Evolutionary conservation across 2,113 vertebrate species (phyloP).

Genomic region (Chunga burmeisteri): DNA sequence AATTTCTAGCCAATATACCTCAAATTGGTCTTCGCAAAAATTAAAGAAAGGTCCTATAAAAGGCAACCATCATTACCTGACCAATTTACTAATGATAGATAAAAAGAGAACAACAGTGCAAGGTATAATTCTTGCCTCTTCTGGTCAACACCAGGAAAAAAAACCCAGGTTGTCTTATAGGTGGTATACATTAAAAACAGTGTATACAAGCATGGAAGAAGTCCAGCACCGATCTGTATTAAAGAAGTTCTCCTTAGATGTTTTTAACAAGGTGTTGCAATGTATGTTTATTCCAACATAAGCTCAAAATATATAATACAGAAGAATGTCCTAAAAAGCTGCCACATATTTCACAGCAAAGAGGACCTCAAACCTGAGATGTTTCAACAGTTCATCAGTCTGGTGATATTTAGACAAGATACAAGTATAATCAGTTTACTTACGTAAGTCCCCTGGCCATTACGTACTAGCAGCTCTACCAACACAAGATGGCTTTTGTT

Average conservation of each 20-base stretch:
- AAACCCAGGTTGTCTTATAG: neutral
- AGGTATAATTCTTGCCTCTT: neutral
- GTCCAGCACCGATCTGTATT: neutral
- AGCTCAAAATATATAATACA: rapidly evolving
- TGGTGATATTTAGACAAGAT: neutral
- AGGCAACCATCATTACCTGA: neutral
- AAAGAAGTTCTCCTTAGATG: neutral
- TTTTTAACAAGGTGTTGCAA: neutral
- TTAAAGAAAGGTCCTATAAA: neutral
- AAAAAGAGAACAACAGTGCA: neutral
- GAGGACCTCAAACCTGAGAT: neutral
- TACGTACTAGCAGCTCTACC: neutral
- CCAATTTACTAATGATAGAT: neutral
- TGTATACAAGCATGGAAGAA: rapidly evolving
- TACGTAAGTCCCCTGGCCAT: neutral
- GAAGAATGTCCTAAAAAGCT: neutral
- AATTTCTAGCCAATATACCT: neutral
- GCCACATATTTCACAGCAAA: neutral
- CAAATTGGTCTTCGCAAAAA: neutral
- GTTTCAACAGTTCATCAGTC: neutral
- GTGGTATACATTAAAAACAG: neutral
- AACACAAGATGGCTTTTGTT: neutral
- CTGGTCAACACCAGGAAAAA: neutral
- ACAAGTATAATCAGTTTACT: neutral
- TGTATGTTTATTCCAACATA: neutral